Evolutionary conservation across 2,888 invertebrate genomes (phyloP).

Genomic region (Ecdyonurus torrentis): DNA sequence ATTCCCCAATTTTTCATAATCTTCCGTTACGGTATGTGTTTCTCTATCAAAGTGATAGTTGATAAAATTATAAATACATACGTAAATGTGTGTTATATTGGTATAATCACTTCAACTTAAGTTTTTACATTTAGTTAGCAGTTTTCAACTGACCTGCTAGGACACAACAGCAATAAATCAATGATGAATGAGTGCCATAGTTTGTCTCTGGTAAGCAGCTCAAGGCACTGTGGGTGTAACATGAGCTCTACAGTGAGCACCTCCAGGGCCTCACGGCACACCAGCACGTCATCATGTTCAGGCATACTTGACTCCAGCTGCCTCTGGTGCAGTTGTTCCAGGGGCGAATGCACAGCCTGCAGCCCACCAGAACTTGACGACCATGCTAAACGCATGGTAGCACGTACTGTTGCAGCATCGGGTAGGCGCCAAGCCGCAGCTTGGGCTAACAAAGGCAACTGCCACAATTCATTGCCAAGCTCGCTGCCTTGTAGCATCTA

Average conservation of each 20-base stretch:
- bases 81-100: no score
- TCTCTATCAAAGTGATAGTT: no score
- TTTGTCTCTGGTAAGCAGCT: constrained; percentile 59
- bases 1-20: no score
- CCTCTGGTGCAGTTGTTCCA: constrained; percentile 43
- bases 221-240: constrained; percentile 72
- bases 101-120: background rate
- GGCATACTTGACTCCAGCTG: constrained; percentile 36
- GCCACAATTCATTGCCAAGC: constrained; percentile 7
- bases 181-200: constrained; percentile 82
- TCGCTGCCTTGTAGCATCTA: background rate
- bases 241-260: constrained; percentile 79
- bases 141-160: constrained; percentile 25
- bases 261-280: constrained; percentile 86
- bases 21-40: no score
- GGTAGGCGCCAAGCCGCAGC: constrained; percentile 52
- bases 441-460: constrained; percentile 30
- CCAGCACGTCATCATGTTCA: constrained; percentile 49
- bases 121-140: background rate
- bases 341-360: constrained; percentile 37
- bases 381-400: constrained; percentile 63
- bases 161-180: constrained; percentile 72
- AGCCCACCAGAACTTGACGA: constrained; percentile 55
- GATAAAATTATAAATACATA: no score
- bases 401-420: constrained; percentile 51